phyloP scores from a whole-genome alignment of 2,888 invertebrate species.

The Pollenia labialis region DNA sequence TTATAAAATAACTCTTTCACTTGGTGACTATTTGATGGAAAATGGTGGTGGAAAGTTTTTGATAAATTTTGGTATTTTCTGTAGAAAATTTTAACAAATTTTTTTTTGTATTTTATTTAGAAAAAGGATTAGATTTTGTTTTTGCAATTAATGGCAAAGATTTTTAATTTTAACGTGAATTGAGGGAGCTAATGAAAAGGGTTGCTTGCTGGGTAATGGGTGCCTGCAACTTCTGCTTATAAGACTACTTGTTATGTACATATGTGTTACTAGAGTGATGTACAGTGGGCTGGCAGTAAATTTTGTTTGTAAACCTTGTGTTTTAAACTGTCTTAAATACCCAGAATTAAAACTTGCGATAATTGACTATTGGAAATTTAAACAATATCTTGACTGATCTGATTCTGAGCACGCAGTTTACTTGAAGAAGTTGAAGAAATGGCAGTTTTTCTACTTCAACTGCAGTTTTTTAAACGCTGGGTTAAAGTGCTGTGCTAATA shows the following conservation, averaged over 20 bases:
- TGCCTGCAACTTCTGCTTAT: slow-evolving; percentile 3
- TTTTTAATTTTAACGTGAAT: slow-evolving; percentile 50
- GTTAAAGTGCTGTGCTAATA: no score
- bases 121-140: slow-evolving; percentile 55
- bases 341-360: no score
- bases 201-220: slow-evolving; percentile 55
- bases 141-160: slow-evolving; percentile 53
- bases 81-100: slow-evolving; percentile 49
- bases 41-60: slow-evolving; percentile 72
- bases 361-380: no score
- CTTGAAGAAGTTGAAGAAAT: no score
- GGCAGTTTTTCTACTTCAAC: no score
- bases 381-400: neutral
- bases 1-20: slow-evolving; percentile 75
- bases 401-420: no score
- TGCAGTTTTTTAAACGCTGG: no score
- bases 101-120: slow-evolving; percentile 52
- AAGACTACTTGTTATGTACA: neutral
- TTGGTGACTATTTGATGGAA: slow-evolving; percentile 59
- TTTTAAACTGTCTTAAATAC: no score
- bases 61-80: slow-evolving; percentile 40
- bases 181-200: slow-evolving; percentile 56
- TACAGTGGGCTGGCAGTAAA: slow-evolving; percentile 25
- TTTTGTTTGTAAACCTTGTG: no score
- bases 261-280: neutral